Conservation (phyloP, 2,113 vertebrate genomes). For the Lepidothrix coronata region DNA sequence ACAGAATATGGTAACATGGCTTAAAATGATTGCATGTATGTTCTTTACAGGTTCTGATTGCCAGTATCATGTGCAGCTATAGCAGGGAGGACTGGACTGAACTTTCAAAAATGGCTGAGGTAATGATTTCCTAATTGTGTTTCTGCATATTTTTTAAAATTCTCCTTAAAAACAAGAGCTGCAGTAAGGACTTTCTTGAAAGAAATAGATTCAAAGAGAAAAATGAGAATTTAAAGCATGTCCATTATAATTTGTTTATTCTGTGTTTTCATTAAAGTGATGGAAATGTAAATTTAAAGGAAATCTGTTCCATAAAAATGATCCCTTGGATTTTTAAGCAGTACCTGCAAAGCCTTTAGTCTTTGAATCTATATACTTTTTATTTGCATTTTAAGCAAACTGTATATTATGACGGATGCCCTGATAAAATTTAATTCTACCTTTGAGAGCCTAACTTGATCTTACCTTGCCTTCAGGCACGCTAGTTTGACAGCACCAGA, state of each 20-base stretch:
- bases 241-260: conserved; percentile 70
- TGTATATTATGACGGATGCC: conserved; percentile 76
- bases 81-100: conserved; percentile 86
- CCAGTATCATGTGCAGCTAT: conserved; percentile 91
- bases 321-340: conserved; percentile 68
- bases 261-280: conserved; percentile 72
- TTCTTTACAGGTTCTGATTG: conserved; percentile 83
- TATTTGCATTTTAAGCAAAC: conserved; percentile 81
- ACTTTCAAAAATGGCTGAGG: conserved; percentile 89
- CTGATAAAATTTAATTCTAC: conserved; percentile 82
- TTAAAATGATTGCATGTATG: background rate
- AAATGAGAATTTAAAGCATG: conserved; percentile 59
- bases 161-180: conserved; percentile 47
- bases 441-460: conserved; percentile 80
- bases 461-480: conserved; percentile 79
- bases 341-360: conserved; percentile 65
- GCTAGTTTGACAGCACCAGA: conserved; percentile 74
- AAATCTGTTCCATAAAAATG: conserved; percentile 60
- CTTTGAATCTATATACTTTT: conserved; percentile 70
- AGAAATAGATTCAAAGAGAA: conserved; percentile 45
- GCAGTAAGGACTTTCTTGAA: conserved; percentile 13
- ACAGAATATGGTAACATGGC: background rate
- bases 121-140: conserved; percentile 63
- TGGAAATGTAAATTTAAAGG: conserved; percentile 72
- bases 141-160: conserved; percentile 13